Evolutionary conservation across 2,888 invertebrate genomes (phyloP).

Genomic region (Pollenia griseotomentosa): DNA sequence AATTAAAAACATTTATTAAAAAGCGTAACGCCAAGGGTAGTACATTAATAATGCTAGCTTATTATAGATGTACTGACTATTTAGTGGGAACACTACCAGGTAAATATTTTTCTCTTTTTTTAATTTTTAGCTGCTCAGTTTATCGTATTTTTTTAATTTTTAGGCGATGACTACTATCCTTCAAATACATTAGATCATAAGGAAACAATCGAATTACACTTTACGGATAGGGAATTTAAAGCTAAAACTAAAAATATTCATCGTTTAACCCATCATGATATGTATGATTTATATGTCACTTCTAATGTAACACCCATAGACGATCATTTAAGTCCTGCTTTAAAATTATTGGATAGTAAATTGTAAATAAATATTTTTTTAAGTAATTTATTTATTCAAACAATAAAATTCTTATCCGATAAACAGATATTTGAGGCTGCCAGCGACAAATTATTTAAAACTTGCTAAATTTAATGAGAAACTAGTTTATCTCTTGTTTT

Average conservation of each 20-base stretch:
- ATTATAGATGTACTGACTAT: slow-evolving; percentile 86
- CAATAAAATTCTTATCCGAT: no score
- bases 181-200: slow-evolving; percentile 78
- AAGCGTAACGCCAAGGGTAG: slow-evolving; percentile 86
- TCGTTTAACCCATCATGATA: slow-evolving; percentile 77
- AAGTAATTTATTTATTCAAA: no score
- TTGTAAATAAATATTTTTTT: slow-evolving; percentile 34
- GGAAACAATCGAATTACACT: slow-evolving; percentile 76
- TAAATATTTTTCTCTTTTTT: slow-evolving; percentile 75
- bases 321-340: slow-evolving; percentile 76
- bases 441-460: no score
- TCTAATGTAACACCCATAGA: slow-evolving; percentile 77
- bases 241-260: slow-evolving; percentile 78
- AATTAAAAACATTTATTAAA: slow-evolving; percentile 86
- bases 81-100: slow-evolving; percentile 87
- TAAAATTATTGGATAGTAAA: slow-evolving; percentile 54
- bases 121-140: background rate
- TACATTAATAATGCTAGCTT: slow-evolving; percentile 86
- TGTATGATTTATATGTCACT: slow-evolving; percentile 76
- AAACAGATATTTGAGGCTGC: no score
- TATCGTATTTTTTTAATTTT: slow-evolving; percentile 7
- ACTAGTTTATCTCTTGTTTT: background rate
- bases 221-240: slow-evolving; percentile 80
- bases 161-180: slow-evolving; percentile 86
- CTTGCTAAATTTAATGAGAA: background rate